phyloP scores from a whole-genome alignment of 1,140 invertebrate species.

The Drosophila sulfurigaster region DNA sequence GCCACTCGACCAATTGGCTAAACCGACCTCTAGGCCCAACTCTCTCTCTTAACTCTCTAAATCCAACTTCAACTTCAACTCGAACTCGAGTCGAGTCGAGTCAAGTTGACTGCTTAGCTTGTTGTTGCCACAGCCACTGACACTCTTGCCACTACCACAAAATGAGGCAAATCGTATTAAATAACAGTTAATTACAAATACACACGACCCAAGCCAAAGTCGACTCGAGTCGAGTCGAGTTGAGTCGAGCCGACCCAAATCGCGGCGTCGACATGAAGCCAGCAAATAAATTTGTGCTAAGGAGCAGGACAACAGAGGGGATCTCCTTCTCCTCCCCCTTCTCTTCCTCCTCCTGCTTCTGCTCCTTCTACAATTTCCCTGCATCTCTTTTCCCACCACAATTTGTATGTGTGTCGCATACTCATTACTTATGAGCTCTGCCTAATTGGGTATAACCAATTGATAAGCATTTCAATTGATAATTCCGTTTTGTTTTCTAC shows the following conservation, averaged over 20 bases:
- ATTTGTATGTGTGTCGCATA: not conserved
- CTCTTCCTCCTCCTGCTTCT: not conserved
- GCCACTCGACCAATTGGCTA: conserved; percentile 42
- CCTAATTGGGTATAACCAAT: not conserved
- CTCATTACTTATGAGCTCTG: not conserved
- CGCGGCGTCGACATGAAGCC: conserved; percentile 51
- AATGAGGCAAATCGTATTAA: conserved; percentile 81
- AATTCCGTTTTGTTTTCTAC: no score
- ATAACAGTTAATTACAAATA: conserved; percentile 81
- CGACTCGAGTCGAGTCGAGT: not conserved
- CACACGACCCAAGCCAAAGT: conserved; percentile 46
- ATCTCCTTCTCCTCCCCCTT: not conserved
- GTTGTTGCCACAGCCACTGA: conserved; percentile 21
- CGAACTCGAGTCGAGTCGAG: not conserved
- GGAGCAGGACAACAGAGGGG: conserved; percentile 9
- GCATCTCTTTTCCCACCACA: not conserved
- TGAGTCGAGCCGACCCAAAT: conserved; percentile 28
- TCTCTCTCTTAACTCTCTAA: no score
- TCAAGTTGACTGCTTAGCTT: conserved; percentile 35
- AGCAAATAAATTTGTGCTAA: conserved; percentile 46
- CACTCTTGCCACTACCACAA: conserved; percentile 30
- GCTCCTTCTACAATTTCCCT: not conserved
- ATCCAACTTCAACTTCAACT: not conserved
- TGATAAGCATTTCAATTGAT: not conserved
- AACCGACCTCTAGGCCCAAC: not conserved